Base-by-base conservation (phyloP, 2,888 invertebrate species). In the Xestobium rufovillosum region DNA sequence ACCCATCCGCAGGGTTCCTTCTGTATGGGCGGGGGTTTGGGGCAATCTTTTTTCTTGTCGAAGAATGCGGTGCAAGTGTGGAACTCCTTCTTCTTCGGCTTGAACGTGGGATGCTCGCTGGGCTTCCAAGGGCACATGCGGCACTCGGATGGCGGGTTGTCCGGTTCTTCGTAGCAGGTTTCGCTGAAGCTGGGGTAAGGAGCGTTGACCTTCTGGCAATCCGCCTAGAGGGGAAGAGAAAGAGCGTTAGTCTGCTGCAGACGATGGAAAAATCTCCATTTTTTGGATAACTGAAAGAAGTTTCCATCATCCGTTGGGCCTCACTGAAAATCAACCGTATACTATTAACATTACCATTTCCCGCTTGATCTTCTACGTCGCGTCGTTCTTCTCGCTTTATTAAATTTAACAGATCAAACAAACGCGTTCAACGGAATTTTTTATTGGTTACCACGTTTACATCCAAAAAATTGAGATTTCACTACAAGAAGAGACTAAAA, bases 111-210 rank as follows among this genome's bases (percentile, higher is more conserved):
- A 43, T 56, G 50, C 2, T 46, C 45, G 14, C 47, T 39, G 4
- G 44, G 40, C 11, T 38, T 47, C 50, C 51, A 55, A 3, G 56
- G 55, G 32, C 57, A 57, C 19, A 49, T 31, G 13, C 47, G 48
- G 36, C 56, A 57, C 34, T 54, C 53, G 1, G 46, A 45, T 3
- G 48, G 50, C 15, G 44, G 45, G 8, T 44, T 41, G 11, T 48
- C 47, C 2, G 47, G 40, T 9, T 51, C 51, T 25, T 50, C 50
- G 36, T 49, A 49, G 34, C 57, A 57, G n/a, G 44, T 36, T 38
- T 57, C 57, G 32, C 55, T 56, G 34, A 50, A 57, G 10, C 49
- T 45, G 4, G 55, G 53, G 42, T 57, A 57, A 0, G 57, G 57
- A 2, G 55, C 49, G 12, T 45, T 41, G 26, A 50, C 46, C 38